Conservation (phyloP, 2,888 invertebrate genomes). For the Parascotia fuliginaria region DNA sequence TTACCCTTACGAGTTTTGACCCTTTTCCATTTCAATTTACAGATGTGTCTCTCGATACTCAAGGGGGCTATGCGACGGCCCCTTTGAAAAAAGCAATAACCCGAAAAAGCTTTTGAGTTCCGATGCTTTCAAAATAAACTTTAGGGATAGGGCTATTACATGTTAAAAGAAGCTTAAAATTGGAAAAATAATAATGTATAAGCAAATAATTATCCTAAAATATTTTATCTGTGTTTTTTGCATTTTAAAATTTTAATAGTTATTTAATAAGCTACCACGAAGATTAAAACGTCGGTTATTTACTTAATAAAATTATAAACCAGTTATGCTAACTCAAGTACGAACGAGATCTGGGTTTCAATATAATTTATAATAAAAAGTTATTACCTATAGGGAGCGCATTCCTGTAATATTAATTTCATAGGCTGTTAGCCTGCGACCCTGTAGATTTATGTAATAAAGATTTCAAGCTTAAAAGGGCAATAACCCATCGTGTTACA, state of each 20-base stretch:
- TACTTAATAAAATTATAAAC: too few relatives aligned
- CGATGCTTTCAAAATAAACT: slow-evolving; percentile 49
- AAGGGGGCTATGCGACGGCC: slow-evolving; percentile 56
- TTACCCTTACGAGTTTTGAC: slow-evolving; percentile 68
- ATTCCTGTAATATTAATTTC: background rate
- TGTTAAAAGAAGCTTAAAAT: too few relatives aligned
- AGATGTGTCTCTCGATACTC: slow-evolving; percentile 70
- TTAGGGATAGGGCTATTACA: slow-evolving; percentile 28
- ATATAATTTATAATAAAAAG: background rate
- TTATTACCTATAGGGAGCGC: background rate
- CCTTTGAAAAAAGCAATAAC: slow-evolving; percentile 62
- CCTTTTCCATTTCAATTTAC: slow-evolving; percentile 78
- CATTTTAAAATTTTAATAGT: too few relatives aligned
- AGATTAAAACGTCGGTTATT: too few relatives aligned
- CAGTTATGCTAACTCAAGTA: too few relatives aligned
- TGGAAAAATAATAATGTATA: too few relatives aligned
- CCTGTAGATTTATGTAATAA: slow-evolving; percentile 14
- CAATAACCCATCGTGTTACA: slow-evolving; percentile 13
- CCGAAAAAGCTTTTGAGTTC: slow-evolving; percentile 58
- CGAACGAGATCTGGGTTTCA: background rate
- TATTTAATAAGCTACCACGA: too few relatives aligned
- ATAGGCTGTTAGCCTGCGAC: slow-evolving; percentile 5
- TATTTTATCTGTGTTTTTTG: too few relatives aligned
- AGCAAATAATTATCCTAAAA: too few relatives aligned
- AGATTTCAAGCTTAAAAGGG: slow-evolving; percentile 17